Base-by-base conservation (phyloP, 2,113 vertebrate species). In the Thryonomys swinderianus region DNA sequence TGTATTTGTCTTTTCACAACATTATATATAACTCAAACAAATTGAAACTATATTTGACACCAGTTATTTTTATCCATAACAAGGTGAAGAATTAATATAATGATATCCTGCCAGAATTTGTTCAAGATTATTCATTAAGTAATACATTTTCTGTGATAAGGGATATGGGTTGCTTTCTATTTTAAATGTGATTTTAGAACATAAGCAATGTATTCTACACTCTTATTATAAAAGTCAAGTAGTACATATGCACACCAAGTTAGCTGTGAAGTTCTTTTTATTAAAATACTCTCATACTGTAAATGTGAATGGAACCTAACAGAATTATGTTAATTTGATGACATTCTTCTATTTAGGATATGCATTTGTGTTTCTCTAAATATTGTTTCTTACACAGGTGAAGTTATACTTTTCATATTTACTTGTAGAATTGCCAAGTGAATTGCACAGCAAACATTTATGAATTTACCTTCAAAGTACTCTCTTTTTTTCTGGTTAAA, bases 91-190 rank as follows among this genome's bases (percentile, higher is more conserved):
- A 61, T 69, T 34, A 84, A 83, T 57, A 16, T 74, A 95, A 87
- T 92, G 57, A 62, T 59, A 95, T 85, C 42, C 64, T 87, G 57
- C 71, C 64, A 81, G 40, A 69, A 90, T 69, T 87, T 85, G 7
- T 71, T 80, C 69, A 84, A 76, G 37, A 84, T 51, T 94, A 61
- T 76, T 96, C 81, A 84, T 93, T 96, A 90, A 81, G 30, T 76
- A 59, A 80, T 87, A 85, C 62, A 88, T 79, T 80, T 92, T 88
- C 37, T 92, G 20, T 88, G 61, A 55, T 78, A 81, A 62, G 27
- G 45, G 34, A 85, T 64, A 86, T 51, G 7, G 51, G 45, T 37
- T 78, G 12, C 79, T 95, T 92, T 80, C 32, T 64, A 88, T 80
- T 88, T 90, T 88, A 96, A 92, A 90, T n/a, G 48, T 37, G 10